phyloP scores from a whole-genome alignment of 1,140 invertebrate species.

The Ceratosolen fusciceps region DNA sequence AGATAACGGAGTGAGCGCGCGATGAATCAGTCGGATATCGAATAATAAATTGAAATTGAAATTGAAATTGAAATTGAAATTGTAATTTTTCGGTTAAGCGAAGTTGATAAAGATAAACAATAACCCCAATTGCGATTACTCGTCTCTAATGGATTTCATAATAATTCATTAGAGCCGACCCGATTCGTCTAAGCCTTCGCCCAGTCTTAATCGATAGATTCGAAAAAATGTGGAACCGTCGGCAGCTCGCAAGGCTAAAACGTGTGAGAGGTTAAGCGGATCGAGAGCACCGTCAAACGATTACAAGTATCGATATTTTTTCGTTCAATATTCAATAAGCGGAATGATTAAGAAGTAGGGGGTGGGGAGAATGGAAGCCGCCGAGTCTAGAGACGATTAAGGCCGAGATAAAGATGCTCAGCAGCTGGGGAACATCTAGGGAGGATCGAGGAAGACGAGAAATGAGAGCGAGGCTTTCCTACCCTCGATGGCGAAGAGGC shows the following conservation, averaged over 20 bases:
- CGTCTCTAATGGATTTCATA: neutral
- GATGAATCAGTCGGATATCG: neutral
- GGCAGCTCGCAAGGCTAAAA: neutral
- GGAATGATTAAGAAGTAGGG: no score
- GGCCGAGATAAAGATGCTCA: no score
- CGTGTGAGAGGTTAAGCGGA: no score
- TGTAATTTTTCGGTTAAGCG: neutral
- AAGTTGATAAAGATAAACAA: neutral
- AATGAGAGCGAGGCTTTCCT: neutral
- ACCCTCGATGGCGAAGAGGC: neutral
- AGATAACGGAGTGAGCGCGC: no score
- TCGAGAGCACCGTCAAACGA: no score
- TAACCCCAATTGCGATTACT: conserved; percentile 13
- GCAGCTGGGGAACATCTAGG: no score
- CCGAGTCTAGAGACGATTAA: no score
- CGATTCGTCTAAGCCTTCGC: neutral
- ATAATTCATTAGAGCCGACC: neutral
- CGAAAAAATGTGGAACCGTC: neutral
- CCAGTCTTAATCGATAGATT: neutral
- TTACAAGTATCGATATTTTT: no score
- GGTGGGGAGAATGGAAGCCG: no score
- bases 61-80: neutral
- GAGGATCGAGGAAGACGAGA: no score
- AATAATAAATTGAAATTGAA: conserved; percentile 8
- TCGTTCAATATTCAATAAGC: no score